phyloP scores from a whole-genome alignment of 2,113 vertebrate genomes.

The Semicossyphus pulcher region DNA sequence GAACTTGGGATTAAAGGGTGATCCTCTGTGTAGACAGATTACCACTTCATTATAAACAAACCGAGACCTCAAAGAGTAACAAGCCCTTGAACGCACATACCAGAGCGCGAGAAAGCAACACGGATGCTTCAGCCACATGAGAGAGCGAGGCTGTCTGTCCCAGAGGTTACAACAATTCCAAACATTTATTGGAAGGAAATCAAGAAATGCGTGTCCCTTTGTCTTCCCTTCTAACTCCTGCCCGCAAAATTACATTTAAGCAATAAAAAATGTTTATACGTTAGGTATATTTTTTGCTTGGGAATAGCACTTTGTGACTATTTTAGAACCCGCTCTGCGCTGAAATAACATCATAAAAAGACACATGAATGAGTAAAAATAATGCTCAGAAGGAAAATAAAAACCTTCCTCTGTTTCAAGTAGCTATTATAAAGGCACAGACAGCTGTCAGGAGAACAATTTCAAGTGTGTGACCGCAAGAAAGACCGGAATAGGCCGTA shows the following conservation, averaged over 20 bases:
- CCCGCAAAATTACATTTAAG: slow-evolving; percentile 72
- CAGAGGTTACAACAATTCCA: slow-evolving; percentile 72
- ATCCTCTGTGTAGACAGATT: slow-evolving; percentile 79
- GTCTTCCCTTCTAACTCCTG: slow-evolving; percentile 52
- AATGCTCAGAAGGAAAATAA: slow-evolving; percentile 57
- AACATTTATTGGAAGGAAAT: slow-evolving; percentile 81
- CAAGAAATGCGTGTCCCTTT: slow-evolving; percentile 72
- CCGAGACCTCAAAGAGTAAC: slow-evolving; percentile 71
- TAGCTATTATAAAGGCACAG: slow-evolving; percentile 69
- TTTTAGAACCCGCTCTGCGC: slow-evolving; percentile 57
- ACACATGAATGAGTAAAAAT: slow-evolving; percentile 73
- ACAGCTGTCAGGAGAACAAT: slow-evolving; percentile 69
- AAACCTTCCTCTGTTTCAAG: slow-evolving; percentile 57
- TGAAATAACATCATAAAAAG: slow-evolving; percentile 72
- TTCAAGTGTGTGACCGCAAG: slow-evolving; percentile 56
- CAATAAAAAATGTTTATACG: slow-evolving; percentile 78
- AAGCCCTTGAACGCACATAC: slow-evolving; percentile 68
- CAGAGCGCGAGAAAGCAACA: slow-evolving; percentile 58
- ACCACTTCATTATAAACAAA: slow-evolving; percentile 81
- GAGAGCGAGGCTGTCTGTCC: slow-evolving; percentile 66
- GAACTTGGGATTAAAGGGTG: slow-evolving; percentile 59
- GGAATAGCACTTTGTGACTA: slow-evolving; percentile 66
- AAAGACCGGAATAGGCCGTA: slow-evolving; percentile 68
- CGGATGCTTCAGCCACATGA: slow-evolving; percentile 72
- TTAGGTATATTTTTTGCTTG: slow-evolving; percentile 64